A percentile compares a stretch with the other conserved stretches of the same genome.
These are phyloP conservation scores for Hippopotamus amphibius DNA, from an alignment of 2,113 vertebrate species.

Conservation along the genomic window DNA sequence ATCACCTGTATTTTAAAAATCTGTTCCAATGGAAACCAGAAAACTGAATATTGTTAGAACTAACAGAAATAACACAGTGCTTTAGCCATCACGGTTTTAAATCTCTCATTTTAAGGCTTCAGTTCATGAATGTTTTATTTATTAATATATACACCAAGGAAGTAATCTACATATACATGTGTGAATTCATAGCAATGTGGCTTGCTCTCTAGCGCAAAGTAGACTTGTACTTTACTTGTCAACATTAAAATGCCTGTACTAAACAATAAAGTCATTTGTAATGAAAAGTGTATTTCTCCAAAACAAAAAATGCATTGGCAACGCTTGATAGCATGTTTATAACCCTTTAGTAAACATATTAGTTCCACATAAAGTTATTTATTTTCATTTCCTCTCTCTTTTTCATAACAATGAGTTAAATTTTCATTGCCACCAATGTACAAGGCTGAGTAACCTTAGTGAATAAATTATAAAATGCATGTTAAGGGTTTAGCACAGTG, in stretches of 20 bases:
- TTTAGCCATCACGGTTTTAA: constrained; percentile 51
- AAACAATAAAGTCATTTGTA: constrained; percentile 67
- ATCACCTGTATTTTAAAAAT: constrained; percentile 57
- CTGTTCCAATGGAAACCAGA: constrained; percentile 54
- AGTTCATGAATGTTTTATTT: constrained; percentile 79
- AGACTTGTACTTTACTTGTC: constrained; percentile 64
- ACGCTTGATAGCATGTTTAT: constrained; percentile 47
- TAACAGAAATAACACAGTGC: constrained; percentile 55
- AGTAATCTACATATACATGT: constrained; percentile 74
- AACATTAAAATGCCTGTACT: constrained; percentile 60
- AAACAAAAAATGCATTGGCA: constrained; percentile 66
- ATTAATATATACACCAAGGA: constrained; percentile 74
- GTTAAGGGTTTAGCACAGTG: neutral
- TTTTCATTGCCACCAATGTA: constrained; percentile 42
- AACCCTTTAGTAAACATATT: constrained; percentile 60
- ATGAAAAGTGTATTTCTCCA: constrained; percentile 63
- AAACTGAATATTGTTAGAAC: constrained; percentile 31
- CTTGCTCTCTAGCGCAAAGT: constrained; percentile 58
- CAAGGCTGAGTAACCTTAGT: neutral
- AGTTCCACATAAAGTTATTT: constrained; percentile 28
- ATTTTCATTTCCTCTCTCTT: constrained; percentile 57
- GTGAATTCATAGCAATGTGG: constrained; percentile 47
- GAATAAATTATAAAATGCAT: constrained; percentile 38
- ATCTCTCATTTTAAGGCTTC: constrained; percentile 57
- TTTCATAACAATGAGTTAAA: constrained; percentile 52